A percentile compares a stretch with the other conserved stretches of the same genome.
Evolutionary conservation across 2,888 invertebrate genomes (phyloP).

Genomic region (Trichacis sp.): DNA sequence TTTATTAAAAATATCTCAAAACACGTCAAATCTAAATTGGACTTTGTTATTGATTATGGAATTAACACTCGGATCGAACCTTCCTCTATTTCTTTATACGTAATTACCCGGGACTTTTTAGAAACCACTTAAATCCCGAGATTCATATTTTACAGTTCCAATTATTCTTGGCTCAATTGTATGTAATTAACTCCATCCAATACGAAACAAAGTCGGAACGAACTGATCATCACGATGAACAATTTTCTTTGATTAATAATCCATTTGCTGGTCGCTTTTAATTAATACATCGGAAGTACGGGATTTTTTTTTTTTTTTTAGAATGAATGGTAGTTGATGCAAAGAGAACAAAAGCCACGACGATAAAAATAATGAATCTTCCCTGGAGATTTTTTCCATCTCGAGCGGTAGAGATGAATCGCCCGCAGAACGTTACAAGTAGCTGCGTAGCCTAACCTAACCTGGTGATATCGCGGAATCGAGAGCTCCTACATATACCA

Average conservation of each 20-base stretch:
- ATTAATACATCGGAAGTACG: not conserved
- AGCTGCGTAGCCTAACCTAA: conserved; percentile 36
- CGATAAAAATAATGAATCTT: conserved; percentile 27
- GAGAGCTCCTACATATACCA: too few relatives aligned
- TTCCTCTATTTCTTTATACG: not conserved
- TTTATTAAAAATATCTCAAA: conserved; percentile 34
- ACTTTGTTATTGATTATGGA: not conserved
- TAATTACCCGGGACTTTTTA: not conserved
- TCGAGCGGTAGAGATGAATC: conserved; percentile 25
- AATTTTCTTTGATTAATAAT: too few relatives aligned
- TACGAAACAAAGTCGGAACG: too few relatives aligned
- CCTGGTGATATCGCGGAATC: conserved; percentile 34
- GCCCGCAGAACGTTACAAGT: conserved; percentile 18
- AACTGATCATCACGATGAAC: not conserved
- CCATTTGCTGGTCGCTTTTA: not conserved
- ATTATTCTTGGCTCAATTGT: not conserved
- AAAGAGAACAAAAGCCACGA: not conserved
- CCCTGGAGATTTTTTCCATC: conserved; percentile 24
- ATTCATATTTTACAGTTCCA: too few relatives aligned
- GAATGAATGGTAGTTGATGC: not conserved
- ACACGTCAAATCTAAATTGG: conserved; percentile 13
- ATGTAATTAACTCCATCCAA: not conserved
- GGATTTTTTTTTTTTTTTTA: not conserved
- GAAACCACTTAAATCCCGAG: not conserved
- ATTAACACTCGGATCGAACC: not conserved